Conservation (phyloP, 2,113 vertebrate genomes). For the Parotia lawesii region DNA sequence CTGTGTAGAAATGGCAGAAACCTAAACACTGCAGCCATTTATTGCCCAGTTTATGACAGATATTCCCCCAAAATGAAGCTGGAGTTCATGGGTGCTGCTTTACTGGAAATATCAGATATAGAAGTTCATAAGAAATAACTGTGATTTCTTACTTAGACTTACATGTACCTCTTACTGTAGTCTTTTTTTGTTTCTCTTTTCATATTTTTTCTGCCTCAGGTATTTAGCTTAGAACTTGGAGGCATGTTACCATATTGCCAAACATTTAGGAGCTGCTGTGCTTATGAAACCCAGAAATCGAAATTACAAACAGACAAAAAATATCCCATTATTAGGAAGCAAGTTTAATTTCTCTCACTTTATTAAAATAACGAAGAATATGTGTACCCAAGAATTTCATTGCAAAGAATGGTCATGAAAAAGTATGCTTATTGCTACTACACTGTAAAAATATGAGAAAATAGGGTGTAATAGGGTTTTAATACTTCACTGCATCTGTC, state of each 20-base stretch:
- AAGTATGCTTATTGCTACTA: not conserved
- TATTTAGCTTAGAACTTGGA: not conserved
- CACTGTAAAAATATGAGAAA: not conserved
- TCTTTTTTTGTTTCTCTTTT: not conserved
- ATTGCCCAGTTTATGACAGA: not conserved
- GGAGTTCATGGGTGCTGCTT: not conserved
- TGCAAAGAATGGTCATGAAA: not conserved
- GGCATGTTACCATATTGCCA: not conserved
- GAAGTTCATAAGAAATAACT: not conserved
- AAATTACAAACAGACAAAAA: not conserved
- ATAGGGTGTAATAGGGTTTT: not conserved
- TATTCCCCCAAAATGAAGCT: not conserved
- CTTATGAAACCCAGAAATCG: not conserved
- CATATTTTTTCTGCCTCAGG: not conserved
- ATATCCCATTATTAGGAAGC: not conserved
- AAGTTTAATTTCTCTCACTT: not conserved
- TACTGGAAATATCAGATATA: not conserved
- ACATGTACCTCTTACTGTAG: not conserved
- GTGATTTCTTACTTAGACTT: not conserved
- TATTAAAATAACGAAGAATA: not conserved
- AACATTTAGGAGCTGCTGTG: not conserved
- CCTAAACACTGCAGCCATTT: not conserved
- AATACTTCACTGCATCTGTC: not conserved
- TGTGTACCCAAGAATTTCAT: not conserved
- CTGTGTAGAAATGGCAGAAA: not conserved